Evolutionary conservation across 2,113 vertebrate genomes (phyloP).

Genomic region (Scopus umbretta): DNA sequence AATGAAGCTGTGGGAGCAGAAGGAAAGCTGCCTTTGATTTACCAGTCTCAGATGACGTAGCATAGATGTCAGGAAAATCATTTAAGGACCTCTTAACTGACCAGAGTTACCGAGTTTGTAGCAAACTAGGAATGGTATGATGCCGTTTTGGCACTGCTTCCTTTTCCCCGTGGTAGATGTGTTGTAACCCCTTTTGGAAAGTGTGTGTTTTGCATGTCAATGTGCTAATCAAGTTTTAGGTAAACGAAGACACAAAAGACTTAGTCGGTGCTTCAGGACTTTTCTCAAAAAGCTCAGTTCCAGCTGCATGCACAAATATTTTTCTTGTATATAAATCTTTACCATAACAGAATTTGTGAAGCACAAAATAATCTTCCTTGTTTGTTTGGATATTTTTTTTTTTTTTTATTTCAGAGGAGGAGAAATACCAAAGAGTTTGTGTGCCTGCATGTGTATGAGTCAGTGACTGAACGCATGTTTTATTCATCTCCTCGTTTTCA

Average conservation of each 20-base stretch:
- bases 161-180: not conserved
- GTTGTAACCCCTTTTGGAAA: not conserved
- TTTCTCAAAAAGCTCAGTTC: not conserved
- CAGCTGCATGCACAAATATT: not conserved
- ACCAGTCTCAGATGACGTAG: not conserved
- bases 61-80: not conserved
- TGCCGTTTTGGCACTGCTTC: not conserved
- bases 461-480: not conserved
- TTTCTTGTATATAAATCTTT: not conserved
- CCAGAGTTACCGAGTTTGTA: not conserved
- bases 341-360: not conserved
- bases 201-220: not conserved
- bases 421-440: not conserved
- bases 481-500: not conserved
- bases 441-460: not conserved
- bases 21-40: slow-evolving; percentile 27
- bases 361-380: not conserved
- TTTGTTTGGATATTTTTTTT: not conserved
- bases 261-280: not conserved
- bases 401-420: not conserved
- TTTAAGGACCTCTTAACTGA: not conserved
- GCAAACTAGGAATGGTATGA: not conserved
- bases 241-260: not conserved
- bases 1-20: not conserved
- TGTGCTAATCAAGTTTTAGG: slow-evolving; percentile 4